Conservation (phyloP, 2,113 vertebrate genomes). For the Neopipo cinnamomea region DNA sequence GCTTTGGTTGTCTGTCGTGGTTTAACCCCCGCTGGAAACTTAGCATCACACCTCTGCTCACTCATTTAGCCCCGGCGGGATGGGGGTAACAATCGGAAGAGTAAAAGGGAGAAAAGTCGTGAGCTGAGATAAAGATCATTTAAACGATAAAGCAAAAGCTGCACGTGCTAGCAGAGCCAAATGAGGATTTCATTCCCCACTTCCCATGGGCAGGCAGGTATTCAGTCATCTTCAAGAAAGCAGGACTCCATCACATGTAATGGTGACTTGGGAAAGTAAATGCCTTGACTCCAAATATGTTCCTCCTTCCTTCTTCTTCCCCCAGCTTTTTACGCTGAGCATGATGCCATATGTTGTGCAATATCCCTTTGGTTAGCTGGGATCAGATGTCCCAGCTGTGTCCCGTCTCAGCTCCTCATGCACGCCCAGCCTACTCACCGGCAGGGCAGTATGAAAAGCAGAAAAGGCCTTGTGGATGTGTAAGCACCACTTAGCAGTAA, state of each 20-base stretch:
- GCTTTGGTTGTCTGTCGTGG: not conserved
- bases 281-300: not conserved
- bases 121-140: not conserved
- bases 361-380: not conserved
- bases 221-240: not conserved
- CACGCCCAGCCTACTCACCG: not conserved
- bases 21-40: not conserved
- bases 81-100: not conserved
- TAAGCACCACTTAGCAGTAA: not conserved
- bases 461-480: no score
- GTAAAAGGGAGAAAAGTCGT: not conserved
- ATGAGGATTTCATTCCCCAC: not conserved
- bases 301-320: not conserved
- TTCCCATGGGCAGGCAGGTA: not conserved
- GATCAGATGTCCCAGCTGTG: not conserved
- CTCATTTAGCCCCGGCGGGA: rapidly evolving
- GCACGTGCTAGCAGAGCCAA: not conserved
- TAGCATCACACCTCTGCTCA: not conserved
- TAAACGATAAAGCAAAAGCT: not conserved
- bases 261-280: not conserved
- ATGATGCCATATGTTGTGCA: not conserved
- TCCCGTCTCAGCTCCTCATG: not conserved
- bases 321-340: not conserved
- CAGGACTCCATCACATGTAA: rapidly evolving
- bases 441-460: not conserved